These are phyloP conservation scores for Anthopleura sola DNA, from an alignment of 64 coral and sea anemone species.

Conservation along the genomic window DNA sequence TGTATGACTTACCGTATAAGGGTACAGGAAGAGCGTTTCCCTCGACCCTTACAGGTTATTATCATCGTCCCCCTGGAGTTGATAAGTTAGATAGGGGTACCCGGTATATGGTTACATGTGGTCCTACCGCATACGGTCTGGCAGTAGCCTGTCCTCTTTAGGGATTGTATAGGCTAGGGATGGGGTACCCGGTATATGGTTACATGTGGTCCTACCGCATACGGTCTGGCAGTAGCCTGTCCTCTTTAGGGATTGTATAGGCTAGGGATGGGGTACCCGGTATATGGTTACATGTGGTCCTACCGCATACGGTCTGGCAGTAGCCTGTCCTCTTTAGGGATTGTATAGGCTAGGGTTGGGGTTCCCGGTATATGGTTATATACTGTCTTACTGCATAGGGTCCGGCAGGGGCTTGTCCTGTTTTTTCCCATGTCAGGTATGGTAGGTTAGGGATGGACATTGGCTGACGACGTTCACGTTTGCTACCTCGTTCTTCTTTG, in stretches of 20 bases:
- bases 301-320: slow-evolving; percentile 86
- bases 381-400: slow-evolving; percentile 70
- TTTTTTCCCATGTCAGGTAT: slow-evolving; percentile 84
- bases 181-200: background rate
- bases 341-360: background rate
- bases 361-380: background rate
- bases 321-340: slow-evolving; percentile 70
- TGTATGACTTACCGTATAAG: background rate
- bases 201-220: slow-evolving; percentile 49
- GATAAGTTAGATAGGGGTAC: background rate
- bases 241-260: slow-evolving; percentile 80
- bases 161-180: slow-evolving; percentile 69
- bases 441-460: slow-evolving; percentile 69
- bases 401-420: slow-evolving; percentile 79
- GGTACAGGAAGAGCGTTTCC: too few relatives aligned
- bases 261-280: slow-evolving; percentile 36
- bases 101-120: background rate
- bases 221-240: slow-evolving; percentile 75
- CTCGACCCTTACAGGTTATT: too few relatives aligned
- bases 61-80: too few relatives aligned
- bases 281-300: background rate
- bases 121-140: slow-evolving; percentile 77
- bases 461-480: slow-evolving; percentile 87
- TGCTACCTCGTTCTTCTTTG: slow-evolving; percentile 79
- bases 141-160: slow-evolving; percentile 81